These are phyloP conservation scores for Trachelus tabidus DNA, from an alignment of 2,888 invertebrate species.

Conservation along the genomic window DNA sequence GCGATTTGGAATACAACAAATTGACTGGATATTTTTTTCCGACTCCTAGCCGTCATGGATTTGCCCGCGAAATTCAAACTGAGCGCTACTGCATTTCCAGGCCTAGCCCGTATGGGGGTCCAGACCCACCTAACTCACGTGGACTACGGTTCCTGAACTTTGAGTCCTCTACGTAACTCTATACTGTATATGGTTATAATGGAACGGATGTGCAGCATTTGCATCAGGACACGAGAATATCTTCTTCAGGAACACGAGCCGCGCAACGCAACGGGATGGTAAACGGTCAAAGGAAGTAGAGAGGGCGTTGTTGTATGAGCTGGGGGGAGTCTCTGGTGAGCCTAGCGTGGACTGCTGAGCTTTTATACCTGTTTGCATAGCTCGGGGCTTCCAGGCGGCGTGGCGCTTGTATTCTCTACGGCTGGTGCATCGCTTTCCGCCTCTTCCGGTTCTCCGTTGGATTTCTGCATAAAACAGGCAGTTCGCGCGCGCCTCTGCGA, in stretches of 20 bases:
- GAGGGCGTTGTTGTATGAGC: conserved; percentile 32
- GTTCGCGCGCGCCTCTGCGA: conserved; percentile 10
- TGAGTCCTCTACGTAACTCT: not conserved
- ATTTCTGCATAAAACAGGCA: conserved; percentile 43
- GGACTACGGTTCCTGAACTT: not conserved
- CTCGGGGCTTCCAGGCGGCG: not conserved
- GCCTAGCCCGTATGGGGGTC: not conserved
- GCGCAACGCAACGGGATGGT: not conserved
- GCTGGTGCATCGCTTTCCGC: not conserved
- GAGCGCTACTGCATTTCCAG: not conserved
- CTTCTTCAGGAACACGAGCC: not conserved
- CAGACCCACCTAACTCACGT: not conserved
- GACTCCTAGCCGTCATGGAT: not conserved
- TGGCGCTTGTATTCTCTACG: not conserved
- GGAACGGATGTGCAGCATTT: not conserved
- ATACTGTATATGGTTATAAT: not conserved
- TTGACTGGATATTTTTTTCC: not conserved
- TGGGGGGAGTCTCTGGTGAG: conserved; percentile 25
- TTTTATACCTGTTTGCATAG: conserved; percentile 15
- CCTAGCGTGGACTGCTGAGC: conserved; percentile 8
- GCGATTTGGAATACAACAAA: not conserved
- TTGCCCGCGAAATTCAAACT: not conserved
- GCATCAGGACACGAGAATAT: not conserved
- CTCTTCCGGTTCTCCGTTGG: conserved; percentile 27
- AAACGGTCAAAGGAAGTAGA: conserved; percentile 37